Base-by-base conservation (phyloP, 2,797 vertebrate species). In the Merluccius polli region DNA sequence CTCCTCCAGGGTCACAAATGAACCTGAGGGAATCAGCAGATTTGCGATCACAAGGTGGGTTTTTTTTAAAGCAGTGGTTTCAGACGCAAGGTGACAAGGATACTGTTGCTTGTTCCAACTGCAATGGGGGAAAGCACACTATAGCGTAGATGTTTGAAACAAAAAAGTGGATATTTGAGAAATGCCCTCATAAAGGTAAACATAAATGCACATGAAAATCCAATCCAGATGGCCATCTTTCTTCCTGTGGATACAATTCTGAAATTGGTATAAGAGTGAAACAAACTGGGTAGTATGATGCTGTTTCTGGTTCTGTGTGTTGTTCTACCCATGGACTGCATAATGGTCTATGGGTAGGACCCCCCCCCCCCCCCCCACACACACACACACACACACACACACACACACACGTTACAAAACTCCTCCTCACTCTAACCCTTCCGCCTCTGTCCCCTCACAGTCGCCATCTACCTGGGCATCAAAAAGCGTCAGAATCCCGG, bases 21-120 rank as follows among this genome's bases (percentile, higher is more conserved):
- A 98, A 98, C 94, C 96, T 98, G 96, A 96, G 97, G 94, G 97
- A 98, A 94, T 97, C 96, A 89, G 96, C 96, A 94, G 97, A 98
- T 93, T 96, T 98, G 93, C 96, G 97, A 91, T 97, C 96, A 94
- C 97, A 98, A 95, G 97, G 97, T 97, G 81, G 92, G 95, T 83
- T 16, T 27, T 70, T 31, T 16, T n/a, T n/a, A n/a, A n/a, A n/a
- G 7, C 30, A 6, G 15, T 70, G 69, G 32, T 71, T 71, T 35
- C 21, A 2, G 44, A 48, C 6, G 44, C 44, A 48, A 18, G 44
- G 44, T 48, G 15, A 48, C 16, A 5, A 48, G 16, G 4, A 21
- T 15, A 48, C 44, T 15, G 44, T 13, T 12, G 11, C 13, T 41
- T 41, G 38, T 41, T 13, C 38, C 38, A 41, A 41, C 44, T 18